Conservation (phyloP, 1,140 invertebrate genomes). For the Caenorhabditis remanei region DNA sequence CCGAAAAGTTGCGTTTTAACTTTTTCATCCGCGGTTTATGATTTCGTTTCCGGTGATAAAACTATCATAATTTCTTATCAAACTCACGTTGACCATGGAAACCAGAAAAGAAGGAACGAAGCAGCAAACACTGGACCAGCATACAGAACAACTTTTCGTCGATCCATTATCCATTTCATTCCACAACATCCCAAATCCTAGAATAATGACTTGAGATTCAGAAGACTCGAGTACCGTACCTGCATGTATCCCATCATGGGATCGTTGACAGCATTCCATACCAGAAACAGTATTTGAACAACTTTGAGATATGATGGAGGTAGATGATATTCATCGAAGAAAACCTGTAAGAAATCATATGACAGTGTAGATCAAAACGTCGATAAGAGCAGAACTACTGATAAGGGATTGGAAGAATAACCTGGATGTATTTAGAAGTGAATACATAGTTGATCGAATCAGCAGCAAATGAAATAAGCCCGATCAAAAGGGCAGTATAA, state of each 20-base stretch:
- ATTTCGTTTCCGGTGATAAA: not conserved
- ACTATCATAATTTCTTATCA: not conserved
- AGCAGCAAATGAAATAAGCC: slow-evolving; percentile 7
- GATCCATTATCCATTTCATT: slow-evolving; percentile 73
- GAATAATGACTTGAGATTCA: slow-evolving; percentile 1
- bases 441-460: slow-evolving; percentile 32
- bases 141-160: slow-evolving; percentile 78
- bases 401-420: not conserved
- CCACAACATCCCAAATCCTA: slow-evolving; percentile 68
- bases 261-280: slow-evolving; percentile 79
- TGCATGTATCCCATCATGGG: slow-evolving; percentile 79
- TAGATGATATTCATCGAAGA: slow-evolving; percentile 78
- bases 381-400: not conserved
- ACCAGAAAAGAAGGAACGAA: slow-evolving; percentile 78
- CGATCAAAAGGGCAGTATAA: slow-evolving; percentile 14
- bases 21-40: not conserved
- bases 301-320: slow-evolving; percentile 77
- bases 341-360: slow-evolving; percentile 71
- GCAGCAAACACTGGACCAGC: slow-evolving; percentile 77
- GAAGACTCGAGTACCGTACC: slow-evolving; percentile 64
- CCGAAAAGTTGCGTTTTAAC: not conserved
- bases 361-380: not conserved
- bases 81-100: slow-evolving; percentile 77
- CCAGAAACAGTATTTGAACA: slow-evolving; percentile 77
- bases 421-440: slow-evolving; percentile 50